Evolutionary conservation across 2,797 vertebrate genomes (phyloP).

Genomic region (Pteropus rufus): DNA sequence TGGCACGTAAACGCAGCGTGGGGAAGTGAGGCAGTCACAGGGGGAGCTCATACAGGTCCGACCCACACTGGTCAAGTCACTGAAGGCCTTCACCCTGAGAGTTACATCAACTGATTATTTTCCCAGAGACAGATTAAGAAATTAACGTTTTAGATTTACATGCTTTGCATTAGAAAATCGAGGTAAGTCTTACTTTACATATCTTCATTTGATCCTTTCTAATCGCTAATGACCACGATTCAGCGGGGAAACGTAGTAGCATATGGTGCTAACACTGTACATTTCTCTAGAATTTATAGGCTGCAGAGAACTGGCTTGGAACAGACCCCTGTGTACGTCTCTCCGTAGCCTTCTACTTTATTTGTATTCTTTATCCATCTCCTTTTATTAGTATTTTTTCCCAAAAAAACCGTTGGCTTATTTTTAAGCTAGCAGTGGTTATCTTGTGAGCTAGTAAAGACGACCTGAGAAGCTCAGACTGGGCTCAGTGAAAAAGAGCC

Average conservation of each 20-base stretch:
- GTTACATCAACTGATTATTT: background rate
- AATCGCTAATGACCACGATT: background rate
- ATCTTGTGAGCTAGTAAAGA: background rate
- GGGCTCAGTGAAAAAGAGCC: background rate
- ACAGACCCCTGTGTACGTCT: background rate
- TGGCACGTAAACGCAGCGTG: background rate
- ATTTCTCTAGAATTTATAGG: background rate
- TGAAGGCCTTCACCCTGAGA: background rate
- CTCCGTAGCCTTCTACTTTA: background rate
- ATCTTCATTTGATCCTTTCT: conserved; percentile 18
- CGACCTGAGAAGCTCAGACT: background rate
- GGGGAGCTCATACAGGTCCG: background rate
- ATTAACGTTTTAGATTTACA: conserved; percentile 6
- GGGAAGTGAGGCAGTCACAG: background rate
- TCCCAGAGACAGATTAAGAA: background rate
- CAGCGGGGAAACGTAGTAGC: background rate
- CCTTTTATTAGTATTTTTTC: background rate
- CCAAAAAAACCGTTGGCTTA: background rate
- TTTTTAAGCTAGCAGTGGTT: background rate
- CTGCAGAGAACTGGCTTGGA: background rate
- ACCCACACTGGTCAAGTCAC: background rate
- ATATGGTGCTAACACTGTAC: background rate
- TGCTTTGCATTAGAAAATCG: conserved; percentile 1
- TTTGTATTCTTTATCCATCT: background rate
- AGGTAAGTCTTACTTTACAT: background rate